Evolutionary conservation across 2,797 vertebrate genomes (phyloP), one percentile per base, ranked within the genome.

Genomic region (Nannoperca obscura): DNA sequence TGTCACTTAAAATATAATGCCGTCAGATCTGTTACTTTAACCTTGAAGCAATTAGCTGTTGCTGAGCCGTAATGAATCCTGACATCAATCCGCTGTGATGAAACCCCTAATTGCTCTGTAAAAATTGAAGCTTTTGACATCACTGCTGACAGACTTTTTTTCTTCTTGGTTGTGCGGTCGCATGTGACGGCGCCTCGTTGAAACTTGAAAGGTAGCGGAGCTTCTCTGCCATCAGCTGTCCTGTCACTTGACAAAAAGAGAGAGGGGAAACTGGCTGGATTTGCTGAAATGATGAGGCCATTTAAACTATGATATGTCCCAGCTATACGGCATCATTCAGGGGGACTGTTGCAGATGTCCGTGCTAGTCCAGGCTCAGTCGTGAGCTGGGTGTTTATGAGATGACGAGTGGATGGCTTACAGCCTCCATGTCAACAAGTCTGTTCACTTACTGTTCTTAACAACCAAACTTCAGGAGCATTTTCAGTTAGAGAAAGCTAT

Each of bases 1-100:
- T 96, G 95, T 95, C 95, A 96, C 94, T 95, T 95, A 94, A 95
- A 95, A 95, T 95, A 94, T 94, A 95, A 95, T 95, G 94, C 93
- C 92, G 93, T 95, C 94, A 95, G 94, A 95, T 96, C 94, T 94
- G 95, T 94, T 94, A 95, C 95, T 95, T 95, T 95, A 96, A 96
- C 95, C 95, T 95, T 95, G 93, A 95, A 95, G 95, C 95, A 95
- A 96, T 96, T 96, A 96, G 94, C 93, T 91, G 93, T 94, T 92
- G 95, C 93, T 92, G 94, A 95, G 93, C 84, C 75, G 67, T 96
- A 95, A 96, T 95, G 93, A 95, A 93, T 93, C 93, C 91, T 95
- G 95, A 95, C 95, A 95, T 93, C 90, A 85, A 93, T 95, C 94
- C 83, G 89, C 91, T 92, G 95, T 95, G 94, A 96, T 95, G 94